Evolutionary conservation across 2,113 vertebrate species (phyloP).

Genomic region (Microtus ochrogaster): DNA sequence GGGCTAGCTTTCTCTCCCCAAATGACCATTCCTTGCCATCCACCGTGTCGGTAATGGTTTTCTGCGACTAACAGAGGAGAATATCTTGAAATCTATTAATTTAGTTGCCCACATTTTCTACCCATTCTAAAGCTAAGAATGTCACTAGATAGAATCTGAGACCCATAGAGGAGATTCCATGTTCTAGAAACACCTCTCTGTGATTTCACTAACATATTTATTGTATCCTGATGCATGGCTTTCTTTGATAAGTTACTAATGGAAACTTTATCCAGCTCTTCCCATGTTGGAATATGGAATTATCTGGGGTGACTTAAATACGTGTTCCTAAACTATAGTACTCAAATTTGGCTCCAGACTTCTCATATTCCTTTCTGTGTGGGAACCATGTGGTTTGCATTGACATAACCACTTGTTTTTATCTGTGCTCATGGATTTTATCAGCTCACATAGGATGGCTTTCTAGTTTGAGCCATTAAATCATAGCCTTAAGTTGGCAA

Average conservation of each 20-base stretch:
- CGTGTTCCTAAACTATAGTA: background rate
- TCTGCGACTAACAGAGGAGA: background rate
- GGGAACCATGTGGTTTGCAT: background rate
- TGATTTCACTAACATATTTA: background rate
- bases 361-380: background rate
- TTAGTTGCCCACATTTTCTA: background rate
- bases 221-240: too few species aligned
- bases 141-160: too few species aligned
- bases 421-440: background rate
- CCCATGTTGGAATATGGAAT: background rate
- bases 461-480: background rate
- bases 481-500: background rate
- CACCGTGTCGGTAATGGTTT: too few species aligned
- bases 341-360: background rate
- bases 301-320: too few species aligned
- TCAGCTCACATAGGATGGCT: background rate
- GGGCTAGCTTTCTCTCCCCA: background rate
- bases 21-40: background rate
- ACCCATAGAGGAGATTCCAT: background rate
- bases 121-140: background rate
- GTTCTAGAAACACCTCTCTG: background rate
- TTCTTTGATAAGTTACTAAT: background rate
- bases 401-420: background rate
- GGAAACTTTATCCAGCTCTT: background rate
- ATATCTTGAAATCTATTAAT: background rate